Percentiles rank a stretch among this genome's conserved stretches.
Conservation (phyloP, 37 sponge, comb jelly and placozoan genomes). For the Oscarella lobularis region DNA sequence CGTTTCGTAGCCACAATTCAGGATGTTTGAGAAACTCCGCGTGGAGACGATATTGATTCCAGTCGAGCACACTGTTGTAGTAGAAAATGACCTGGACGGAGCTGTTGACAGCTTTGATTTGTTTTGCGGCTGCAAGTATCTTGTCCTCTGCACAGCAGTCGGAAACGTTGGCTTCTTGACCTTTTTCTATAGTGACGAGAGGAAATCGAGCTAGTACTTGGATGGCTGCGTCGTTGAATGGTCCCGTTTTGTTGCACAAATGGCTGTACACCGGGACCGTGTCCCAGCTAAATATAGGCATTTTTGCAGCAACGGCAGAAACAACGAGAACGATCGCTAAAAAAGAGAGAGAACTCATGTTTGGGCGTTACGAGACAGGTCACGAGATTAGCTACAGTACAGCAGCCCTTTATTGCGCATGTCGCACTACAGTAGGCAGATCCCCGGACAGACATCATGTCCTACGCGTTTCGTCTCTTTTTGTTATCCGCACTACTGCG, state of each 20-base stretch:
- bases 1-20: not conserved
- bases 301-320: not conserved
- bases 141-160: constrained; percentile 3
- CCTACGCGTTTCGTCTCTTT: too few species aligned
- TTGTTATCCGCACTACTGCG: too few species aligned
- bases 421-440: too few species aligned
- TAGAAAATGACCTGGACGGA: not conserved
- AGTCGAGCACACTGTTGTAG: not conserved
- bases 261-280: constrained; percentile 38
- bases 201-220: constrained; percentile 15
- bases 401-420: too few species aligned
- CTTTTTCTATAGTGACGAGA: constrained; percentile 41
- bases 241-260: constrained; percentile 25
- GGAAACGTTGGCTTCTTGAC: constrained; percentile 11
- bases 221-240: constrained; percentile 11
- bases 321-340: not conserved
- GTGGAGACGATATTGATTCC: not conserved
- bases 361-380: too few species aligned
- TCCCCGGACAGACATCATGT: too few species aligned
- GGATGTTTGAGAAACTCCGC: not conserved
- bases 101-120: not conserved
- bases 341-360: too few species aligned
- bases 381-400: too few species aligned
- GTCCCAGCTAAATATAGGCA: constrained; percentile 39
- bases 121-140: constrained; percentile 6